Base-by-base conservation (phyloP, 2,113 vertebrate species). In the Anas platyrhynchos region DNA sequence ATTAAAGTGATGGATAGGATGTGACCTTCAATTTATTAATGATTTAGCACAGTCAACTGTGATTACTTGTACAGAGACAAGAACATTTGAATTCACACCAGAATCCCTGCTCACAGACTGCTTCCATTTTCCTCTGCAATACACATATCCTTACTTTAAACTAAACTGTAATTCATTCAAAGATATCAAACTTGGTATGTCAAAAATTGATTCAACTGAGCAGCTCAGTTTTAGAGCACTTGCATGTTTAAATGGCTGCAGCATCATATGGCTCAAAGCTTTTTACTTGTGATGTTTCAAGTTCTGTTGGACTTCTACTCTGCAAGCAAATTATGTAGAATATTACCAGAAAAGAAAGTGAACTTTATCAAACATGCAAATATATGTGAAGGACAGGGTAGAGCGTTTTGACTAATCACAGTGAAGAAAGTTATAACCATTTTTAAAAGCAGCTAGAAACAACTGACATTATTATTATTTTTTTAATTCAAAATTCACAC, bases 331-430 rank as follows among this genome's bases (percentile, higher is more conserved):
- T 41, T 41, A 41, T 13, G 41, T 41, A 41, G 41, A 41, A 41
- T 16, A 21, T 16, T 41, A 66, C 4, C n/a, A 50, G 55, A 48
- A 55, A 21, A 54, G 5, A 65, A 88, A 68, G 10, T 32, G 68
- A 11, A 20, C 63, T 84, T 84, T 68, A 4, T 31, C 48, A 25
- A 16, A 29, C 1, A 6, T 10, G 44, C 6, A 52, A 81, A 79
- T 7, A 20, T 6, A 34, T 1, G 3, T 1, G 17, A 66, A 74
- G 20, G 23, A 27, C 2, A 11, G 0, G 20, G 43, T 5, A 20
- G 25, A 82, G 9, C 26, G 25, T 82, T 89, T 81, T 68, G 25
- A 62, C 31, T 55, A 11, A 76, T 68, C 11, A 25, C 9, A 88
- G 12, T 27, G 41, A 89, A 74, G 13, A 76, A 76, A 72, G 41